Percentiles rank a stretch among this genome's conserved stretches.
phyloP scores from a whole-genome alignment of 2,888 invertebrate species.

The Xylota segnis region DNA sequence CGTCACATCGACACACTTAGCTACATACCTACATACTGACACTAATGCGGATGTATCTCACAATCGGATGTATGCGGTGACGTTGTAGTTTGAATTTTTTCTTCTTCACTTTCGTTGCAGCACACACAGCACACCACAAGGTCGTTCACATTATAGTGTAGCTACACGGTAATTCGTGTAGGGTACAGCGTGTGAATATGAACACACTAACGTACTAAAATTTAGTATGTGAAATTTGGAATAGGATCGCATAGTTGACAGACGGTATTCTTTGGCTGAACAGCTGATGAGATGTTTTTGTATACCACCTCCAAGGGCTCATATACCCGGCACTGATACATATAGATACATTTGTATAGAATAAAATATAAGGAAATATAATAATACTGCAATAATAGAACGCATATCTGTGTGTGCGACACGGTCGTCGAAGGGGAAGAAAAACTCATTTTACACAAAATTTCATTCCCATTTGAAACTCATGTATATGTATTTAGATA shows the following conservation, averaged over 20 bases:
- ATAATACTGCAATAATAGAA: slow-evolving; percentile 43
- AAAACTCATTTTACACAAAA: slow-evolving; percentile 1
- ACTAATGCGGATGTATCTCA: slow-evolving; percentile 41
- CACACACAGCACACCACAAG: slow-evolving; percentile 66
- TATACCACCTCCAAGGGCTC: slow-evolving; percentile 29
- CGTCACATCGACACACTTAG: slow-evolving; percentile 48
- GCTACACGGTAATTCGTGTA: slow-evolving; percentile 65
- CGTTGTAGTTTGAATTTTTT: slow-evolving; percentile 7
- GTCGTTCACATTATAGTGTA: slow-evolving; percentile 66
- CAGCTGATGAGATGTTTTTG: background rate
- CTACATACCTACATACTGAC: slow-evolving; percentile 26
- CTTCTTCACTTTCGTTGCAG: slow-evolving; percentile 12
- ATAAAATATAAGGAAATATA: slow-evolving; percentile 67
- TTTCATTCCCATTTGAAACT: background rate
- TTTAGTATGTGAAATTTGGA: slow-evolving; percentile 73
- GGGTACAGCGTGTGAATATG: slow-evolving; percentile 44
- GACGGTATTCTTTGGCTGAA: background rate
- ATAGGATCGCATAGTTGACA: slow-evolving; percentile 71
- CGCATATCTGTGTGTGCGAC: slow-evolving; percentile 55
- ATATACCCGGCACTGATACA: slow-evolving; percentile 17
- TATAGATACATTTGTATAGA: slow-evolving; percentile 38
- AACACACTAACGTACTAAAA: slow-evolving; percentile 70
- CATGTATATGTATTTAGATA: too few species aligned
- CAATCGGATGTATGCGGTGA: slow-evolving; percentile 55
- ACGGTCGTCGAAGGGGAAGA: slow-evolving; percentile 59